Percentiles rank a stretch among this genome's conserved stretches.
Conservation (phyloP, 1,140 invertebrate genomes). For the Pseudomyrmex concolor region DNA sequence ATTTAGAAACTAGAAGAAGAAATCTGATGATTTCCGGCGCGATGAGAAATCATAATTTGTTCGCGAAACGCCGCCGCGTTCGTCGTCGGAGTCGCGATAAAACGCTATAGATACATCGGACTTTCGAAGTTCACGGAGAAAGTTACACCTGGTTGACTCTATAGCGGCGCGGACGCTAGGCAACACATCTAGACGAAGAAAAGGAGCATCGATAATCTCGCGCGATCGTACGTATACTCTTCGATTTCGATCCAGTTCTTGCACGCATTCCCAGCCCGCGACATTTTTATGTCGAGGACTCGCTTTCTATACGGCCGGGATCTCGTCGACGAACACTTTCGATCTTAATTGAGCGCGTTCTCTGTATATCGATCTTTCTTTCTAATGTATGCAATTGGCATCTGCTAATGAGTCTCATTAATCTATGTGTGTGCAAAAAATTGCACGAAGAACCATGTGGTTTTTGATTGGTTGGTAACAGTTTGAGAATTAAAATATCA, state of each 20-base stretch:
- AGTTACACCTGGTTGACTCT: conserved; percentile 69
- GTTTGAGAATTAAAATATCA: background rate
- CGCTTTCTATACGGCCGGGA: background rate
- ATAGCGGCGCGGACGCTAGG: conserved; percentile 26
- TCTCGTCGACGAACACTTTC: conserved; percentile 53
- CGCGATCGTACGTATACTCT: conserved; percentile 40
- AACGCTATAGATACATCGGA: conserved; percentile 56
- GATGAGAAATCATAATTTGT: conserved; percentile 6
- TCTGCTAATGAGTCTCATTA: conserved; percentile 23
- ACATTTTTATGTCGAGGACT: conserved; percentile 7
- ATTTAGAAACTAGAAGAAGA: conserved; percentile 34
- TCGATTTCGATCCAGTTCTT: conserved; percentile 59
- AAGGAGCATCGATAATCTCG: conserved; percentile 66
- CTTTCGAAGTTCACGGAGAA: conserved; percentile 77
- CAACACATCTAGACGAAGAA: conserved; percentile 66
- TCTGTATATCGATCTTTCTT: conserved; percentile 18
- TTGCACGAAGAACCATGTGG: background rate
- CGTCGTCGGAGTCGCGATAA: conserved; percentile 20
- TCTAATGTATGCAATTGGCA: conserved; percentile 26
- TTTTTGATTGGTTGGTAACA: background rate
- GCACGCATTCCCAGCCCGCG: conserved; percentile 28
- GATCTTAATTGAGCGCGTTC: conserved; percentile 50
- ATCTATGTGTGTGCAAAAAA: background rate
- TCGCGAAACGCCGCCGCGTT: background rate
- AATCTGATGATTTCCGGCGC: conserved; percentile 23